Percentiles rank a stretch among this genome's conserved stretches.
Evolutionary conservation across 2,797 vertebrate genomes (phyloP).

Genomic region (Acanthopagrus latus): DNA sequence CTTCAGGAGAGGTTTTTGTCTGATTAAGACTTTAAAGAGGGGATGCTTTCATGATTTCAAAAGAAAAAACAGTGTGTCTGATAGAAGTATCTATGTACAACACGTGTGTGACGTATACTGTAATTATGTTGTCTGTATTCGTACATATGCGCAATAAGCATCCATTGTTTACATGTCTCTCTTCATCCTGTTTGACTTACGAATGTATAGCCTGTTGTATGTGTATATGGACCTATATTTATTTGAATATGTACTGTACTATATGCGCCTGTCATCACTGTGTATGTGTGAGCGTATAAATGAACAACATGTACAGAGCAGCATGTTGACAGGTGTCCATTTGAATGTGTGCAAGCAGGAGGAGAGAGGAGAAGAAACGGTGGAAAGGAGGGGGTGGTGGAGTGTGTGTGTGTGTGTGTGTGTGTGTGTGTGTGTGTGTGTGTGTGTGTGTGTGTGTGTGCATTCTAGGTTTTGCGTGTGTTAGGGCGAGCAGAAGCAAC

Average conservation of each 20-base stretch:
- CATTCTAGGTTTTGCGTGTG: slow-evolving; percentile 39
- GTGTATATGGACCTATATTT: background rate
- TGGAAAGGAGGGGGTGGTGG: slow-evolving; percentile 16
- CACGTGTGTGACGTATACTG: background rate
- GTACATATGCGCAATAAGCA: background rate
- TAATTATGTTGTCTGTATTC: background rate
- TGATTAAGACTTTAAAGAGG: background rate
- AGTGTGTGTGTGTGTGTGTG: slow-evolving; percentile 36
- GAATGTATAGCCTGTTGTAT: accelerated
- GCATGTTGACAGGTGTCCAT: slow-evolving; percentile 64
- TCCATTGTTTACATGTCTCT: background rate
- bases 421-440: slow-evolving; percentile 49
- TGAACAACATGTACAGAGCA: slow-evolving; percentile 36
- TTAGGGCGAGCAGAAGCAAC: slow-evolving; percentile 29
- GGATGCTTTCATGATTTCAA: too few relatives aligned
- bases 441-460: slow-evolving; percentile 48
- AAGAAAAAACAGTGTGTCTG: background rate
- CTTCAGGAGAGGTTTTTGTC: background rate
- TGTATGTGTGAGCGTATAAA: slow-evolving; percentile 16
- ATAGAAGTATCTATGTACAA: too few relatives aligned
- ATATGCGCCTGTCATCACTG: background rate
- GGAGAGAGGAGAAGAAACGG: slow-evolving; percentile 30
- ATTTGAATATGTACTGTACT: background rate
- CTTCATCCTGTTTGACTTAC: background rate
- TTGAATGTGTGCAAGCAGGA: slow-evolving; percentile 47